These are phyloP conservation scores for Sebastes steindachneri DNA, from an alignment of 2,797 vertebrate genomes.

Conservation along the genomic window DNA sequence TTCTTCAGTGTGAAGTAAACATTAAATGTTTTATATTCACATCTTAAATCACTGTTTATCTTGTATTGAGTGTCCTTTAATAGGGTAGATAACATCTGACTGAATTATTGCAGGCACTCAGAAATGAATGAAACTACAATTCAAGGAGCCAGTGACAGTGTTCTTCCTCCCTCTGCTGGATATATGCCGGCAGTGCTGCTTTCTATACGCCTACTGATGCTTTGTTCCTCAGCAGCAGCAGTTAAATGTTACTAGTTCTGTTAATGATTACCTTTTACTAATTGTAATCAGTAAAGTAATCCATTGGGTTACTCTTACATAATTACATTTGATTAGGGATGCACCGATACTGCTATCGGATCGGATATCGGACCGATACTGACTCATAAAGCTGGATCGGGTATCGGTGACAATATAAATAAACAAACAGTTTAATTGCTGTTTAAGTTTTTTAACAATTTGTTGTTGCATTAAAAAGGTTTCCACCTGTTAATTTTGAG, in stretches of 20 bases:
- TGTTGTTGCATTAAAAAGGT: no score
- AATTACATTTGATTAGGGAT: no score
- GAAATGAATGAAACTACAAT: neutral
- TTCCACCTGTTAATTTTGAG: no score
- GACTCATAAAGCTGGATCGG: no score
- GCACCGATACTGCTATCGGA: no score
- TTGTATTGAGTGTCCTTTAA: neutral
- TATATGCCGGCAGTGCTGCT: neutral
- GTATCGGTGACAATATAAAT: no score
- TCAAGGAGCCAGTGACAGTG: neutral
- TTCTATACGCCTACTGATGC: rapidly evolving
- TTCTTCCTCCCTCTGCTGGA: slow-evolving; percentile 67
- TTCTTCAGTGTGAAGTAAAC: neutral
- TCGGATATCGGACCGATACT: no score
- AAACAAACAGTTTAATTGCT: no score
- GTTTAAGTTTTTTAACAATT: no score
- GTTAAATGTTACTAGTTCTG: neutral
- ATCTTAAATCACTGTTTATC: neutral
- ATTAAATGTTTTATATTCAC: neutral
- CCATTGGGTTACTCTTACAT: neutral
- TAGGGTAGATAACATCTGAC: neutral
- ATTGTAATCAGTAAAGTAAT: neutral
- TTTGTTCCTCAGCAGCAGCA: neutral
- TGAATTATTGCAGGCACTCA: neutral
- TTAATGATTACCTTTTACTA: neutral